phyloP scores from a whole-genome alignment of 1,140 invertebrate genomes.

The Saccostrea echinata region DNA sequence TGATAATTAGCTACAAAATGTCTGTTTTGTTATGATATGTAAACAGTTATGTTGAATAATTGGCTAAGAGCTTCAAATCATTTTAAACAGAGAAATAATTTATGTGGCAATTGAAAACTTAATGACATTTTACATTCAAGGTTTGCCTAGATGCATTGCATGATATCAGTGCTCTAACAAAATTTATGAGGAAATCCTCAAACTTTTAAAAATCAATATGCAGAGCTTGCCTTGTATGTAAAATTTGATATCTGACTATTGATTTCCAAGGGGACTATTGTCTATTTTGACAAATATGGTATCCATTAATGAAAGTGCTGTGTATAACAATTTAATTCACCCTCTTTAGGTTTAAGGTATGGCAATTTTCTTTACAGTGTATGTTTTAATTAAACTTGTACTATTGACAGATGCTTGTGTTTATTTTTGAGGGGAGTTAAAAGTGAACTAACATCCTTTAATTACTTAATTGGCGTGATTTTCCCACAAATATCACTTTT shows the following conservation, averaged over 20 bases:
- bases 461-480: no score
- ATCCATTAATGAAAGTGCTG: neutral
- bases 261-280: neutral
- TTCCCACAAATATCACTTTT: no score
- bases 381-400: no score
- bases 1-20: neutral
- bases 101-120: neutral
- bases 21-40: neutral
- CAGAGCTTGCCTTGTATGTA: neutral
- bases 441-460: no score
- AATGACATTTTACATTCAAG: slow-evolving; percentile 25
- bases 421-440: no score
- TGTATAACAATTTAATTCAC: no score
- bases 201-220: slow-evolving; percentile 16
- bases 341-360: no score
- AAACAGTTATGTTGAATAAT: neutral
- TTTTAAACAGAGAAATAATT: slow-evolving; percentile 14
- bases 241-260: neutral
- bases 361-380: no score
- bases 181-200: slow-evolving; percentile 10
- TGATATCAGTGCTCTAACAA: neutral
- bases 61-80: neutral
- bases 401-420: no score
- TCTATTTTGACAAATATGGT: slow-evolving; percentile 18
- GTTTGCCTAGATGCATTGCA: neutral